A percentile compares a stretch with the other conserved stretches of the same genome.
These are phyloP conservation scores for Poeciliopsis retropinna DNA, from an alignment of 2,113 vertebrate species.

Conservation along the genomic window DNA sequence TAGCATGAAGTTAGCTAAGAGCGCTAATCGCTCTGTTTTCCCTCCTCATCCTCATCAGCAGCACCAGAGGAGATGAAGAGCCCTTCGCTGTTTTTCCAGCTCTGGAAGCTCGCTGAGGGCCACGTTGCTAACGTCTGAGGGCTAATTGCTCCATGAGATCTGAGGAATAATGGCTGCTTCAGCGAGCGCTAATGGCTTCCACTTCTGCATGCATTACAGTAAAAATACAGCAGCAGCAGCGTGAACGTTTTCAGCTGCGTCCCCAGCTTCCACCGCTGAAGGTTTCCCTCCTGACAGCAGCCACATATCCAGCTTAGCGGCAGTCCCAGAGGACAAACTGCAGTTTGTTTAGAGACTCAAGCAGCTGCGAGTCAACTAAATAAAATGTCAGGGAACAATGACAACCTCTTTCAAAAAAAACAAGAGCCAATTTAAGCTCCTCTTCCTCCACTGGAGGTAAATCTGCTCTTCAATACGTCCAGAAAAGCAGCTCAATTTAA, in stretches of 20 bases:
- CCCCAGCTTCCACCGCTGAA: not conserved
- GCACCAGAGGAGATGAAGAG: conserved; percentile 38
- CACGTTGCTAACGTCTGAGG: conserved; percentile 9
- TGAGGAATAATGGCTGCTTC: conserved; percentile 40
- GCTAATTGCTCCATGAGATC: conserved; percentile 54
- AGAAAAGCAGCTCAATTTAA: conserved; percentile 17
- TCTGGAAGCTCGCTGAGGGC: conserved; percentile 17
- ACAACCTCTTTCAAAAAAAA: conserved; percentile 28
- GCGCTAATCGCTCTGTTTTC: conserved; percentile 21
- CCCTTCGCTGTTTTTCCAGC: conserved; percentile 24
- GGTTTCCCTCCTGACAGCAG: conserved; percentile 20
- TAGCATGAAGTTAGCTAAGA: conserved; percentile 17
- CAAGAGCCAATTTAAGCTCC: conserved; percentile 27
- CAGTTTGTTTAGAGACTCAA: conserved; percentile 42
- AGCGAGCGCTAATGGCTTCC: conserved; percentile 20
- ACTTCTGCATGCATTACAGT: conserved; percentile 11
- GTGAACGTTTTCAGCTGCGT: not conserved
- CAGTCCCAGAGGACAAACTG: conserved; percentile 32
- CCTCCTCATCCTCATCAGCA: conserved; percentile 34
- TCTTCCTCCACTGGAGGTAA: conserved; percentile 24
- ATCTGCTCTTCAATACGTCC: conserved; percentile 24
- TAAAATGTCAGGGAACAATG: conserved; percentile 29
- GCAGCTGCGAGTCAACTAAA: conserved; percentile 37
- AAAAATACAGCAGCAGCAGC: not conserved
- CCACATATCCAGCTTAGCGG: conserved; percentile 39